Evolutionary conservation across 2,797 vertebrate species (phyloP), one percentile per base, ranked within the genome.

Genomic region (Macropodus opercularis): DNA sequence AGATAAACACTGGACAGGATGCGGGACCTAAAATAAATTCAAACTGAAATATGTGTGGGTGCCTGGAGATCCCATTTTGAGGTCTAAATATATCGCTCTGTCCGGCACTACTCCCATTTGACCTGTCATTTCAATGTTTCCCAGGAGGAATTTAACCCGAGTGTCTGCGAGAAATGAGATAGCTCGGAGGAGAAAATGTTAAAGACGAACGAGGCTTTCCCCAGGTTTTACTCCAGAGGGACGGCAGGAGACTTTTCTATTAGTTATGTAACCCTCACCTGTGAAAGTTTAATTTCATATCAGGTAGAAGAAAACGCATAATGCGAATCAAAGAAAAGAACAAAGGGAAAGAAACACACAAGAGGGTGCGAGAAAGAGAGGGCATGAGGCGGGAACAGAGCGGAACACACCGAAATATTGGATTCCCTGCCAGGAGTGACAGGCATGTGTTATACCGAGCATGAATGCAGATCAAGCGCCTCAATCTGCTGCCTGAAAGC

Each of bases 1-100:
- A 83, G 72, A 84, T 79, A 85, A 89, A 86, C 77, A 87, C 61
- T 35, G 29, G 68, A 46, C 87, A 88, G 91, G 89, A 91, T 79
- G 74, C 66, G 42, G 46, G 21, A 32, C 70, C 80, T 55, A 81
- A 92, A 92, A 91, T 91, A 92, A 78, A 63, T 66, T 47, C 9
- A 67, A 75, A 75, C 62, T 61, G 52, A 65, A 75, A 61, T 57
- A 73, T 57, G 38, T 24, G 62, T 79, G 66, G 61, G 84, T 72
- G 83, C 85, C 82, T 87, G 69, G 52, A 71, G 76, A 72, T 76
- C 70, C 63, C 31, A 79, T 72, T 82, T 72, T 77, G 39, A 78
- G 74, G 76, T 77, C 77, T 81, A 87, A 87, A 87, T 87, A 91
- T 89, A 90, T 48, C 17, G 5, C n/a, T 21, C 49, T 67, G 29